Conservation (phyloP, 2,113 vertebrate species). For the Orthonyx spaldingii region DNA sequence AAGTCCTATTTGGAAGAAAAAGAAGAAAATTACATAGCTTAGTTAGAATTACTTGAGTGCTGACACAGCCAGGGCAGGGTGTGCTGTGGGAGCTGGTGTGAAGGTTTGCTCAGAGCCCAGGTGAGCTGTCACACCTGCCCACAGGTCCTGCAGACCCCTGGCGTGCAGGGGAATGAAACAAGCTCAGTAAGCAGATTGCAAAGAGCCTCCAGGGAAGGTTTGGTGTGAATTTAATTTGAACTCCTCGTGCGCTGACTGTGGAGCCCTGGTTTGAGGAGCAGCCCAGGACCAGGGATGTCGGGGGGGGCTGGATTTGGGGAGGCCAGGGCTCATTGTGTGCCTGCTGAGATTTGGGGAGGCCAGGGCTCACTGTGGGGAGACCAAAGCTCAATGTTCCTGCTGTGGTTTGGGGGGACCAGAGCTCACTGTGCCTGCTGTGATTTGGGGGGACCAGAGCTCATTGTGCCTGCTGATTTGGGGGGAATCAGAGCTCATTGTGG, state of each 20-base stretch:
- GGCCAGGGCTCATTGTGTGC: background rate
- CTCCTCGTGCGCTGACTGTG: rapidly evolving
- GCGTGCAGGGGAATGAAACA: background rate
- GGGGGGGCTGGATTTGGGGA: background rate
- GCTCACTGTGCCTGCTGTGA: background rate
- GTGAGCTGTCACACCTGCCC: background rate
- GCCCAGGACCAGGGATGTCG: background rate
- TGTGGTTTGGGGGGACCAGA: no score
- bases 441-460: background rate
- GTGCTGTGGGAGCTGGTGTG: background rate
- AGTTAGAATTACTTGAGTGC: background rate
- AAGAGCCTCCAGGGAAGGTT: background rate
- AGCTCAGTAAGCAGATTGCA: background rate
- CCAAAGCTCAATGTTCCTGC: background rate
- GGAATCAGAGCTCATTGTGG: background rate
- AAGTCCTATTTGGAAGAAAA: background rate
- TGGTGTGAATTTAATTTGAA: background rate
- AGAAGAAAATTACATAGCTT: background rate
- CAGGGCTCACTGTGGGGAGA: no score
- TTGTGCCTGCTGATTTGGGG: background rate
- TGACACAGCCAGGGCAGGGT: background rate
- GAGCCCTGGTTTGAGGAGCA: background rate
- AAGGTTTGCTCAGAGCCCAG: background rate
- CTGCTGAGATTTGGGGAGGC: no score
- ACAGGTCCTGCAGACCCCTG: background rate